These are phyloP conservation scores for Ranitomeya imitator DNA, from an alignment of 2,113 vertebrate genomes.

Conservation along the genomic window DNA sequence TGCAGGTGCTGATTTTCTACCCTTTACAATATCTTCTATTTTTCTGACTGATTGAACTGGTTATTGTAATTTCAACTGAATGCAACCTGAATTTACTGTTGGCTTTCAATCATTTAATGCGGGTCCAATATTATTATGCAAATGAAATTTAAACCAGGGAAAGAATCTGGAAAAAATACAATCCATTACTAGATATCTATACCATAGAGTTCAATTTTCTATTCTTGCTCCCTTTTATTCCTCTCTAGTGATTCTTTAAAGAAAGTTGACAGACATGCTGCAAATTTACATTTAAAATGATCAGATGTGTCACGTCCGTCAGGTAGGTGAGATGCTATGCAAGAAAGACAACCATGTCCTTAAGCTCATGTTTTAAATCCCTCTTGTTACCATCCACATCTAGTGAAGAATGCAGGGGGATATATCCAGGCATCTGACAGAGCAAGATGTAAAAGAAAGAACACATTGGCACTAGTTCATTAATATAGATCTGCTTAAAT, in stretches of 20 bases:
- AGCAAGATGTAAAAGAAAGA: conserved; percentile 49
- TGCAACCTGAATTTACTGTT: conserved; percentile 34
- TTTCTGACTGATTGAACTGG: conserved; percentile 50
- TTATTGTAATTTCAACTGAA: conserved; percentile 54
- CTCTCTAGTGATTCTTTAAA: conserved; percentile 57
- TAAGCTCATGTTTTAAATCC: conserved; percentile 55
- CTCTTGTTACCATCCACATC: conserved; percentile 51
- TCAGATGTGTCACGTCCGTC: conserved; percentile 57
- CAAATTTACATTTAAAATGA: conserved; percentile 59
- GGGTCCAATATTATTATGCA: conserved; percentile 57
- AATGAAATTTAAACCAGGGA: conserved; percentile 55
- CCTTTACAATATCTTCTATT: conserved; percentile 34
- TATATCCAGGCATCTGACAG: conserved; percentile 46
- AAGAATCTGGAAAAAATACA: conserved; percentile 53
- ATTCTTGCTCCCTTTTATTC: conserved; percentile 50
- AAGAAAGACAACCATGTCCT: conserved; percentile 50
- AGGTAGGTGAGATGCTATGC: conserved; percentile 45
- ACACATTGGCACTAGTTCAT: conserved; percentile 45
- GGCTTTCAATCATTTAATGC: conserved; percentile 51
- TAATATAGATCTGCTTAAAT: conserved; percentile 49
- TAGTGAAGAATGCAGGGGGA: conserved; percentile 30
- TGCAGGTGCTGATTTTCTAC: conserved; percentile 27
- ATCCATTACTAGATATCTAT: conserved; percentile 55
- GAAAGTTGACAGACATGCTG: conserved; percentile 56
- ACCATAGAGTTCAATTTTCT: conserved; percentile 59